Evolutionary conservation across 1,140 invertebrate species (phyloP).

Genomic region (Portunus trituberculatus): DNA sequence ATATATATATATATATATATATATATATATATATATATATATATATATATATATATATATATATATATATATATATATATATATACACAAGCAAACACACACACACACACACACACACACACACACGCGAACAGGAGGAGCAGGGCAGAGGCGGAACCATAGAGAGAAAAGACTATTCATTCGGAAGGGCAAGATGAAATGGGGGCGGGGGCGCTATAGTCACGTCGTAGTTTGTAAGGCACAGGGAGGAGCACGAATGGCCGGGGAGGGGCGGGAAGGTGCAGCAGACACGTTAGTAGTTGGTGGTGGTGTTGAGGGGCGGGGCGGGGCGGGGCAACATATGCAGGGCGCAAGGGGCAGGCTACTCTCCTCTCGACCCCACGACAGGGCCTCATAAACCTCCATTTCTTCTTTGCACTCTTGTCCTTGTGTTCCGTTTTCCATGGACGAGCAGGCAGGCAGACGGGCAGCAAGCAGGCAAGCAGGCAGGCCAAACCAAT

Average conservation of each 20-base stretch:
- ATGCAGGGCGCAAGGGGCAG: conserved; percentile 30
- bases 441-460: neutral
- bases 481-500: neutral
- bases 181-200: too few relatives aligned
- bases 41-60: too few relatives aligned
- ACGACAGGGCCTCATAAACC: conserved; percentile 42
- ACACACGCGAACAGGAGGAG: too few relatives aligned
- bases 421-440: neutral
- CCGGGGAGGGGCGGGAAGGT: neutral
- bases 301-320: neutral
- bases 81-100: too few relatives aligned
- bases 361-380: neutral
- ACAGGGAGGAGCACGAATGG: neutral
- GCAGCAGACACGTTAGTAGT: neutral
- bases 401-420: neutral
- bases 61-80: too few relatives aligned
- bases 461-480: neutral
- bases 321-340: neutral
- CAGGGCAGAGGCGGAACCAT: neutral
- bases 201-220: neutral
- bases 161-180: neutral
- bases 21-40: too few relatives aligned
- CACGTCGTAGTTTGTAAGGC: neutral
- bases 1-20: too few relatives aligned
- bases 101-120: too few relatives aligned